Base-by-base conservation (phyloP, 1,140 invertebrate genomes). In the Drosophila punjabiensis region DNA sequence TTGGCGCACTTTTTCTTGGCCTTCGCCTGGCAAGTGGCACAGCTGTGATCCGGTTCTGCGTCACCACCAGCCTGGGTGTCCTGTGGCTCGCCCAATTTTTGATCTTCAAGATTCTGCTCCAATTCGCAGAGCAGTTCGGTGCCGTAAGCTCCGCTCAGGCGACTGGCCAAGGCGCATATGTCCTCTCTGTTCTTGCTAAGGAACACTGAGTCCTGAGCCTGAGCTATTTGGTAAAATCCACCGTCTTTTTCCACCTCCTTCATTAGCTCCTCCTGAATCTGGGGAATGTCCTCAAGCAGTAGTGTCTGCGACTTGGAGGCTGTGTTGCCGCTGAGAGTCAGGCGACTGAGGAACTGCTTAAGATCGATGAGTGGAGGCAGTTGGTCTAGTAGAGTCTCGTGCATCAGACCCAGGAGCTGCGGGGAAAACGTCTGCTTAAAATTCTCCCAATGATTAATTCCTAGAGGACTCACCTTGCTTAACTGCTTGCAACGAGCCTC, bases 301-400 rank as follows among this genome's bases (percentile, higher is more conserved):
- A 93, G 59, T 95, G 76, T 39, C 92, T 93, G 50, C 70, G 82
- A 71, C 83, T 94, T 75, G 39, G 70, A 67, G 11, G 48, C 39
- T 0, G 61, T 55, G 33, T 62, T 76, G 5, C 85, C 76, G 16
- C 76, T 50, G 9, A 92, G 62, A 0, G 86, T 80, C 11, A 91
- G 95, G 65, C 70, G 94, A 77, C 94, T 94, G 30, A 97, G 92
- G 93, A 95, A 97, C 91, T 95, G 94, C 92, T 96, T 96, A 7
- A 98, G 92, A 48, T 97, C 96, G 10, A 95, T 94, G 5, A 97
- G 91, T 13, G 96, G 96, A 2, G 96, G 95, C 62, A 97, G 93
- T 93, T 97, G 97, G 87, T 97, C 97, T 39, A 98, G 66, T 13
- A 96, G 82, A 14, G 92, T 81, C 59, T 96, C 96, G 8, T 95